Percentiles rank a stretch among this genome's conserved stretches.
These are phyloP conservation scores for Grammomys dolichurus DNA, from an alignment of 2,113 vertebrate species.

Conservation along the genomic window DNA sequence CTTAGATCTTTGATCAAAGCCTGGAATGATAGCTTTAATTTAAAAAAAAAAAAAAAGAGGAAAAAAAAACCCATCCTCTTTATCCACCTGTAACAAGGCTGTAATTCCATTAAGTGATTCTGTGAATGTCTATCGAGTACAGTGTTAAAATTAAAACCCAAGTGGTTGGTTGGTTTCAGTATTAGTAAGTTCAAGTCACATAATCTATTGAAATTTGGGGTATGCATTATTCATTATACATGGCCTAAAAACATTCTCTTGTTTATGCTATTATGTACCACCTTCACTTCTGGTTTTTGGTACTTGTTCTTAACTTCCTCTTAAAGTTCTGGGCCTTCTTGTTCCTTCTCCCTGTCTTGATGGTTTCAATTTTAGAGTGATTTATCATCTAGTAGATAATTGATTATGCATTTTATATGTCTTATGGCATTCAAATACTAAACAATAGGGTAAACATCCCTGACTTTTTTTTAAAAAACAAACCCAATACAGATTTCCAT, in stretches of 20 bases:
- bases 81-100: constrained; percentile 79
- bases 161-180: constrained; percentile 78
- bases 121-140: constrained; percentile 72
- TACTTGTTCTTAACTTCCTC: constrained; percentile 45
- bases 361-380: constrained; percentile 81
- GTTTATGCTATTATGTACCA: constrained; percentile 45
- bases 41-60: constrained; percentile 64
- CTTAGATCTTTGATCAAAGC: constrained; percentile 89
- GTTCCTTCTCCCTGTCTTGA: constrained; percentile 53
- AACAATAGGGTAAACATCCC: constrained; percentile 67
- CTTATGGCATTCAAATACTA: constrained; percentile 68
- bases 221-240: constrained; percentile 84
- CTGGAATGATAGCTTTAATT: constrained; percentile 89
- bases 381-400: constrained; percentile 85
- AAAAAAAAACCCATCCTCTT: constrained; percentile 80
- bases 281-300: constrained; percentile 59
- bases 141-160: constrained; percentile 73
- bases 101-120: constrained; percentile 85
- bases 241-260: constrained; percentile 73
- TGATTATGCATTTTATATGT: constrained; percentile 78
- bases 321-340: constrained; percentile 61
- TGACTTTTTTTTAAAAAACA: not conserved
- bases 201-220: constrained; percentile 76
- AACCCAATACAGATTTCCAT: constrained; percentile 76
- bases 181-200: constrained; percentile 77